phyloP scores from a whole-genome alignment of 2,888 invertebrate genomes.

The Ichneumoninae sp. region DNA sequence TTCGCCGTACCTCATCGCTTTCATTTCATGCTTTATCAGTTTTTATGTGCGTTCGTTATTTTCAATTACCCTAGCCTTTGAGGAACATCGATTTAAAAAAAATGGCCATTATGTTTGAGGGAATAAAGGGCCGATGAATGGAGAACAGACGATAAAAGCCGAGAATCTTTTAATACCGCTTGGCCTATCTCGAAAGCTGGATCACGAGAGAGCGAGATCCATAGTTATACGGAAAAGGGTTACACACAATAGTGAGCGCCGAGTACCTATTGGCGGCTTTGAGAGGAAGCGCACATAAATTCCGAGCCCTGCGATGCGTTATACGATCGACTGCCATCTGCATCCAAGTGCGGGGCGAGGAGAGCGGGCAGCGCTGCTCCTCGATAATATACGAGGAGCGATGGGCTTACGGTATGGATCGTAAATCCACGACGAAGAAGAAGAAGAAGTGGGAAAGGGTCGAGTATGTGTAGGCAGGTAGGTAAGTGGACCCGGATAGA shows the following conservation, averaged over 20 bases:
- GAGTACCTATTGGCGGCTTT: neutral
- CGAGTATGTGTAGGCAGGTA: slow-evolving; percentile 15
- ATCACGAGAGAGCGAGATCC: slow-evolving; percentile 10
- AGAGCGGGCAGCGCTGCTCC: slow-evolving; percentile 10
- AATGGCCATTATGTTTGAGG: neutral
- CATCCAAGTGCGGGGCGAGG: slow-evolving; percentile 19
- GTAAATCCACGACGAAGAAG: slow-evolving; percentile 49
- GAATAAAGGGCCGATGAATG: slow-evolving; percentile 15
- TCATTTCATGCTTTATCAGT: neutral
- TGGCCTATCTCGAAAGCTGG: slow-evolving; percentile 4
- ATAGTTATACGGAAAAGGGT: slow-evolving; percentile 18
- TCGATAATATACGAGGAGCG: slow-evolving; percentile 52
- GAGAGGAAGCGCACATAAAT: slow-evolving; percentile 49
- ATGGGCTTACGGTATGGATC: slow-evolving; percentile 32
- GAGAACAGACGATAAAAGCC: slow-evolving; percentile 5
- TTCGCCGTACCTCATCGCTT: neutral
- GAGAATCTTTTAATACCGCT: slow-evolving; percentile 33
- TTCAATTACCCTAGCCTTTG: neutral
- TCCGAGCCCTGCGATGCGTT: slow-evolving; percentile 11
- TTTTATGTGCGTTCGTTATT: neutral
- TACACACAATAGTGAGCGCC: slow-evolving; percentile 5
- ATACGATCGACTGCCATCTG: slow-evolving; percentile 47
- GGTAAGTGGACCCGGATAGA: slow-evolving; percentile 55
- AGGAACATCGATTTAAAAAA: neutral
- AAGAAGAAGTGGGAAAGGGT: slow-evolving; percentile 20